Conservation (phyloP, 2,888 invertebrate species). For the Pammene fasciana region DNA sequence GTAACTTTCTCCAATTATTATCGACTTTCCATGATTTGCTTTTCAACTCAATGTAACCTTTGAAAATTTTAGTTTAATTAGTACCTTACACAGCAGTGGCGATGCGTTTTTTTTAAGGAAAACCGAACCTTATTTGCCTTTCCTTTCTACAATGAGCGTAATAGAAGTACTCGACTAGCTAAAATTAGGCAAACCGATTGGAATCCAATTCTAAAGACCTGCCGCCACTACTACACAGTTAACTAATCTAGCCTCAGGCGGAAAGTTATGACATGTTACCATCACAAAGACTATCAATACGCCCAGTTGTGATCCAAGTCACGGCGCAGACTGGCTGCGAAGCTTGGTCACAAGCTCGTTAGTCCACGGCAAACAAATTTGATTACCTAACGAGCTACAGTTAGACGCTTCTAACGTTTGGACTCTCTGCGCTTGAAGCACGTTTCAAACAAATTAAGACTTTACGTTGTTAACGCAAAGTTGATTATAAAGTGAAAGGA, state of each 20-base stretch:
- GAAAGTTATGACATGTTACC: conserved; percentile 30
- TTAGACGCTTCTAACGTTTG: conserved; percentile 43
- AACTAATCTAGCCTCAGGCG: background rate
- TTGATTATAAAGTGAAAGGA: conserved; percentile 12
- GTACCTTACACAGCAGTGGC: too few species aligned
- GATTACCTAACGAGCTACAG: conserved; percentile 75
- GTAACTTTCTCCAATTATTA: too few species aligned
- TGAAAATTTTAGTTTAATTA: too few species aligned
- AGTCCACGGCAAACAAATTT: conserved; percentile 75
- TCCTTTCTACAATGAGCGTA: too few species aligned
- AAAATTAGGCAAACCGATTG: too few species aligned
- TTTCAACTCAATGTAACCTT: too few species aligned
- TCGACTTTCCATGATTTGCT: too few species aligned
- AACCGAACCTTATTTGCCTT: too few species aligned
- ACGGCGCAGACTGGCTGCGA: conserved; percentile 54
- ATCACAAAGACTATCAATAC: conserved; percentile 48
- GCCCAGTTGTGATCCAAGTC: conserved; percentile 63
- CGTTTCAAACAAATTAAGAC: conserved; percentile 27
- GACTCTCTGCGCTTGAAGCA: conserved; percentile 33
- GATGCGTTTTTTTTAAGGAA: too few species aligned
- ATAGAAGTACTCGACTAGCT: too few species aligned
- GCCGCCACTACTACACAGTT: too few species aligned
- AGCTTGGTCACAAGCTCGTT: conserved; percentile 65
- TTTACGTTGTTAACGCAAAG: conserved; percentile 21
- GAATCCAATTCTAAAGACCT: too few species aligned